Percentiles rank a stretch among this genome's conserved stretches.
Conservation (phyloP, 2,888 invertebrate genomes). For the Lampropteryx suffumata region DNA sequence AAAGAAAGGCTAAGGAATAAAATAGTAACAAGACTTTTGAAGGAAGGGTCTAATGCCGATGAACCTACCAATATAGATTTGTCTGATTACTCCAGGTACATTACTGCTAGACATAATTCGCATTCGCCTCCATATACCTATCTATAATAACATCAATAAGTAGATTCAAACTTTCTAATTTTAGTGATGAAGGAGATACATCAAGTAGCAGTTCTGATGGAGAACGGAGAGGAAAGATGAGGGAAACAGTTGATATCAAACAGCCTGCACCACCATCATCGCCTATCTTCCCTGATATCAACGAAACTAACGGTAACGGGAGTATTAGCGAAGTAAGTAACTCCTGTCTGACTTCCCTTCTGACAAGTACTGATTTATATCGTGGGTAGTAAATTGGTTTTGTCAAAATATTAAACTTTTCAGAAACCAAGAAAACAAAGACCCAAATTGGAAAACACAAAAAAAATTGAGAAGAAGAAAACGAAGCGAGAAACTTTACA, state of each 20-base stretch:
- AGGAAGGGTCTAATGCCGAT: conserved; percentile 94
- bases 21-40: conserved; percentile 89
- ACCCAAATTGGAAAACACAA: conserved; percentile 71
- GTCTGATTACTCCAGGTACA: conserved; percentile 93
- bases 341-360: no score
- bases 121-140: no score
- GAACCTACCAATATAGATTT: conserved; percentile 93
- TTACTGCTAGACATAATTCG: not conserved
- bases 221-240: conserved; percentile 65
- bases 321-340: conserved; percentile 51
- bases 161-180: conserved; percentile 17
- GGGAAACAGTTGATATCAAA: conserved; percentile 76
- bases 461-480: conserved; percentile 70
- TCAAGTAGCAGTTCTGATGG: conserved; percentile 88
- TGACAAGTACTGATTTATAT: not conserved
- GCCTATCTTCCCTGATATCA: conserved; percentile 82
- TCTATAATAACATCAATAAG: no score
- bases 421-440: conserved; percentile 64
- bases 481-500: conserved; percentile 82
- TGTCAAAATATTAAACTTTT: conserved; percentile 28
- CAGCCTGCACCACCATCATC: conserved; percentile 87
- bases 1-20: conserved; percentile 91
- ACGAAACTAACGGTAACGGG: conserved; percentile 62
- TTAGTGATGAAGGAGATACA: conserved; percentile 91
- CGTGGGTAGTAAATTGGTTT: not conserved